Conservation (phyloP, 2,888 invertebrate species). For the Catocala nupta region DNA sequence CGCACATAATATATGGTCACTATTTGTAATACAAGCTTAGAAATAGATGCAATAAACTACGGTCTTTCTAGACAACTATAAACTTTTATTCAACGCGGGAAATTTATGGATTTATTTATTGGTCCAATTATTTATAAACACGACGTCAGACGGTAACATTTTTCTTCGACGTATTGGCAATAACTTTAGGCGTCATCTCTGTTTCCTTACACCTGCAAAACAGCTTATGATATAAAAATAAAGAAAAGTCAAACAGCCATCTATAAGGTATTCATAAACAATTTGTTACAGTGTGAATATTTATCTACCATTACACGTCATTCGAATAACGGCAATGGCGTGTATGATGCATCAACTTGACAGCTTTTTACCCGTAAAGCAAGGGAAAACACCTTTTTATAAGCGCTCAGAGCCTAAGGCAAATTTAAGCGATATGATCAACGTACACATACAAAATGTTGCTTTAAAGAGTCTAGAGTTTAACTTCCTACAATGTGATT, state of each 20-base stretch:
- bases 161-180: conserved; percentile 14
- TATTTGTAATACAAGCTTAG: conserved; percentile 43
- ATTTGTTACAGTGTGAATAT: conserved; percentile 19
- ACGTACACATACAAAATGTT: neutral
- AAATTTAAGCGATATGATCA: neutral
- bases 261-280: conserved; percentile 8
- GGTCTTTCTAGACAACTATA: conserved; percentile 23
- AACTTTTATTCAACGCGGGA: conserved; percentile 29
- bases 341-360: conserved; percentile 14
- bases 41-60: conserved; percentile 39
- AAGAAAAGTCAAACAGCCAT: neutral
- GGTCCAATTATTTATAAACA: conserved; percentile 26
- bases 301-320: conserved; percentile 9
- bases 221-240: neutral
- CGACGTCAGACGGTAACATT: conserved; percentile 18
- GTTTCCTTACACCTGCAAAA: conserved; percentile 10
- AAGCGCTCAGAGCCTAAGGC: neutral
- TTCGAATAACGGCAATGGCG: conserved; percentile 8
- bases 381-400: conserved; percentile 1
- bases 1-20: conserved; percentile 30
- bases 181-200: conserved; percentile 8
- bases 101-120: conserved; percentile 36
- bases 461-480: neutral
- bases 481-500: too few relatives aligned
- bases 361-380: conserved; percentile 14